Evolutionary conservation across 2,888 invertebrate species (phyloP), one percentile per base, ranked within the genome.

Genomic region (Mantis religiosa): DNA sequence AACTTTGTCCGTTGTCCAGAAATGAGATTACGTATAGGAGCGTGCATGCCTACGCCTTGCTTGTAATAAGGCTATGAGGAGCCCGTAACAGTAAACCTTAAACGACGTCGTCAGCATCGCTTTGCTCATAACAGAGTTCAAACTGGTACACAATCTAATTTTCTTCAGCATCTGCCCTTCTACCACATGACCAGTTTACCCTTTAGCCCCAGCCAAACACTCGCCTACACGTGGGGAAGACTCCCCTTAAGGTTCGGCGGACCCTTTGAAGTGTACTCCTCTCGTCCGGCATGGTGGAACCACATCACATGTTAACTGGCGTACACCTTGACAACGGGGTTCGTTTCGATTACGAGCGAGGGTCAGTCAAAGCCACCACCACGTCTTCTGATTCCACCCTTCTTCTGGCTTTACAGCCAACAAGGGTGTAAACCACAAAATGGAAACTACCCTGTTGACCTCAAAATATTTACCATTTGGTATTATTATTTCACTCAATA

Each of bases 71-170:
- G 54, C 54, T 71, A 71, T 71, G 54, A 71, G 54, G 20, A 20
- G 25, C 54, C 20, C 54, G 25, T 71, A 71, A 71, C 25, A 71
- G 54, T 71, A 71, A 87, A 82, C 87, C 82, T 87, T 82, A n/a
- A 87, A 87, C 87, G 87, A 82, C 87, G 54, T 71, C 54, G 54
- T 71, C 54, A 20, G 54, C 54, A 71, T 71, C 54, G 87, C 25
- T 20, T 82, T 87, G 34, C 27, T 87, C 87, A 87, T 87, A 87
- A 87, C 87, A 87, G 34, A 87, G 87, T 87, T 87, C 82, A 87
- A 87, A 28, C 87, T 27, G 82, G 34, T 87, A 87, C 82, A 82
- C 87, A 87, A 87, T 87, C 87, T 87, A 87, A 87, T 87, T 87
- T 87, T 81, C 87, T 25, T 47, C 41, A 34, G 41, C 47, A 41